These are phyloP conservation scores for Cryptoblepharus egeriae DNA, from an alignment of 2,797 vertebrate genomes.

Conservation along the genomic window DNA sequence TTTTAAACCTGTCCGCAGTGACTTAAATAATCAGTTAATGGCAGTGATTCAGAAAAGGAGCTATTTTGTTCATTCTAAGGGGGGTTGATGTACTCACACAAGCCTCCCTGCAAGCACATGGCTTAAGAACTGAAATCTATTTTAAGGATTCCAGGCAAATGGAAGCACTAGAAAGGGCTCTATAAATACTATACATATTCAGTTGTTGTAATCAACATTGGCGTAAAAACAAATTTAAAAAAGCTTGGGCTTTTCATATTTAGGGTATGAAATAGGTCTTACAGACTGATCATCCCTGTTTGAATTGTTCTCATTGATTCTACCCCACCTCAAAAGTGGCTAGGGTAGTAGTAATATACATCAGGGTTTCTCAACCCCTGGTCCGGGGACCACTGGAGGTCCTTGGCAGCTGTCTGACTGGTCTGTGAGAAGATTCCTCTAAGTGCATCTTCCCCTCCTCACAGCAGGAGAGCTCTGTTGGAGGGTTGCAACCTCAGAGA, in stretches of 20 bases:
- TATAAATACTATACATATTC: neutral
- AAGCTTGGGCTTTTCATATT: neutral
- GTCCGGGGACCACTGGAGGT: no score
- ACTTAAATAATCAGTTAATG: neutral
- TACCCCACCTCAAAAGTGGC: no score
- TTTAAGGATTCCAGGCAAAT: neutral
- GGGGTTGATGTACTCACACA: neutral
- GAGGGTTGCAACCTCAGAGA: no score
- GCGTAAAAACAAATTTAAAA: no score
- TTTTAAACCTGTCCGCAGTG: neutral
- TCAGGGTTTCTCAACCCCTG: no score
- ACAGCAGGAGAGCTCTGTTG: no score
- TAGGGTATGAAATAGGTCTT: neutral
- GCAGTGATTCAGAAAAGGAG: neutral
- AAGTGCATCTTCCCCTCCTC: no score
- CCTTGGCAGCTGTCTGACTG: no score
- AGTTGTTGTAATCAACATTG: neutral
- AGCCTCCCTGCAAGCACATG: no score
- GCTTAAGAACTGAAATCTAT: neutral
- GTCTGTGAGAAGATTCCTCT: no score
- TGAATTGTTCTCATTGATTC: neutral
- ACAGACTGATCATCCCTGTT: neutral
- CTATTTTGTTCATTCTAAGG: neutral
- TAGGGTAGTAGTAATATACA: no score
- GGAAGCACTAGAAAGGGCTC: neutral